These are phyloP conservation scores for Phania funesta DNA, from an alignment of 2,888 invertebrate genomes.

Conservation along the genomic window DNA sequence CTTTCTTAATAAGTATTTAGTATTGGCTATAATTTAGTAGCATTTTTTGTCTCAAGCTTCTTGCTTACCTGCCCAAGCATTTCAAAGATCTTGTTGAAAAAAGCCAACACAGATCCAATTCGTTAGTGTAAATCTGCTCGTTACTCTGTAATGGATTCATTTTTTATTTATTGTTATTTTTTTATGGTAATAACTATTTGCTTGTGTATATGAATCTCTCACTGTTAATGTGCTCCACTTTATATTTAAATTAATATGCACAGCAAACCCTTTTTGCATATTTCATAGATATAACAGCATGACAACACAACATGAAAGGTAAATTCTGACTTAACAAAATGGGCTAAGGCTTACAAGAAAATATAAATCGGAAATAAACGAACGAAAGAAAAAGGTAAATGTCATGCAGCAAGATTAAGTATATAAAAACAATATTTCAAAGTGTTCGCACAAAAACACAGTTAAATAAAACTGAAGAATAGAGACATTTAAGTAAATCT, in stretches of 20 bases:
- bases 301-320: slow-evolving; percentile 35
- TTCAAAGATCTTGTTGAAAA: no score
- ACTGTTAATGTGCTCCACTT: not conserved
- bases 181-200: not conserved
- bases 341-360: not conserved
- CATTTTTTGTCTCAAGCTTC: no score
- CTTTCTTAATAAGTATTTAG: no score
- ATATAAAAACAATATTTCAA: not conserved
- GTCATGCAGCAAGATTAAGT: not conserved
- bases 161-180: no score
- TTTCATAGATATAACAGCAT: slow-evolving; percentile 36
- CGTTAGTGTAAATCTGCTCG: no score
- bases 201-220: not conserved
- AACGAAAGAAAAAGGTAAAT: slow-evolving; percentile 32
- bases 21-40: no score
- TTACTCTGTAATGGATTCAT: no score
- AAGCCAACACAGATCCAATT: no score
- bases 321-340: slow-evolving; percentile 3
- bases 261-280: slow-evolving; percentile 33
- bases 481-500: not conserved
- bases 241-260: not conserved
- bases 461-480: not conserved
- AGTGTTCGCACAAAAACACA: not conserved
- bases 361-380: not conserved
- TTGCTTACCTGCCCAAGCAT: no score